phyloP scores from a whole-genome alignment of 2,888 invertebrate species.

The Tachina lurida region DNA sequence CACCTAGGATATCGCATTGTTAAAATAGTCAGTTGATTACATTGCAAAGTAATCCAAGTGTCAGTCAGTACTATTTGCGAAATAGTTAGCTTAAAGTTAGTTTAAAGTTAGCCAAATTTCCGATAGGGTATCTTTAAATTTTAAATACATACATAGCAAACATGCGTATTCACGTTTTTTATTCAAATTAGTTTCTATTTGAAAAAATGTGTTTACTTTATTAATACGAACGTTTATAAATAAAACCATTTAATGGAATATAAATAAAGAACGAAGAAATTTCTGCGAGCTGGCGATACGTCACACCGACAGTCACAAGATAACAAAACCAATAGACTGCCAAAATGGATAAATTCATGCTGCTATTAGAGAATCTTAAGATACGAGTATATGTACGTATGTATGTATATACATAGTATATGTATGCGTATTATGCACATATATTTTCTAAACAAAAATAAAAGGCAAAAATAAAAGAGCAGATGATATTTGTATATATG shows the following conservation, averaged over 20 bases:
- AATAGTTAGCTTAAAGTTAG: too few relatives aligned
- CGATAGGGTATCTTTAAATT: too few relatives aligned
- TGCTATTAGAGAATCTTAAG: background rate
- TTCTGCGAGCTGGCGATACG: constrained; percentile 31
- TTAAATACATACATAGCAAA: background rate
- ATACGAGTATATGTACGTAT: background rate
- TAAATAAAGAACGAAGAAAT: constrained; percentile 14
- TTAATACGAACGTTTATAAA: constrained; percentile 39
- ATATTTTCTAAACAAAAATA: too few relatives aligned
- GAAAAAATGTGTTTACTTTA: constrained; percentile 43
- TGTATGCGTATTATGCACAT: too few relatives aligned
- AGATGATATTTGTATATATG: too few relatives aligned
- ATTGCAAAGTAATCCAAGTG: too few relatives aligned
- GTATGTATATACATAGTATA: too few relatives aligned
- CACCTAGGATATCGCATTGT: too few relatives aligned
- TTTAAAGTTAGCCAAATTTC: too few relatives aligned
- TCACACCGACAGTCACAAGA: constrained; percentile 12
- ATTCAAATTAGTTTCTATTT: constrained; percentile 54
- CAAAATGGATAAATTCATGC: constrained; percentile 16
- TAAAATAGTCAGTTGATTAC: too few relatives aligned
- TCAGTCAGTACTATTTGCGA: too few relatives aligned
- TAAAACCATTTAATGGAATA: constrained; percentile 43
- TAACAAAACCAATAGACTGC: constrained; percentile 17
- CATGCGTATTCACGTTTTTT: constrained; percentile 33
- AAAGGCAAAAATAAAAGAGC: background rate